A percentile compares a stretch with the other conserved stretches of the same genome.
Conservation (phyloP, 1,140 invertebrate species). For the Adoxophyes honmai region DNA sequence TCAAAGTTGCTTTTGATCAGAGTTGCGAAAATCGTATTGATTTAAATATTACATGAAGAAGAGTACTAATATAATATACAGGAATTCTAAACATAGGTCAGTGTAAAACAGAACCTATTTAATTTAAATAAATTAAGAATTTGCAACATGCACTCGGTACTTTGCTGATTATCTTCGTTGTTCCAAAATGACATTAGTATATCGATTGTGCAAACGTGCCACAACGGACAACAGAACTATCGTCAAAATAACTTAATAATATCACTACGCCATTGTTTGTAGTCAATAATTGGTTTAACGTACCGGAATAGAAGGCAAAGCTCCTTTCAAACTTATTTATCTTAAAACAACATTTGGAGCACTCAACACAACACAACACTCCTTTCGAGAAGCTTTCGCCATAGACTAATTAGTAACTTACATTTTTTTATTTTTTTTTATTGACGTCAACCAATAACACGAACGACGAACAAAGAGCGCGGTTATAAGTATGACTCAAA, state of each 20-base stretch:
- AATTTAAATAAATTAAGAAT: conserved; percentile 4
- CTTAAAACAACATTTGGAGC: background rate
- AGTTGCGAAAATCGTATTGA: too few relatives aligned
- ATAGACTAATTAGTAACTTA: conserved; percentile 1
- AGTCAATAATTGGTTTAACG: background rate
- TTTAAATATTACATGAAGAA: too few relatives aligned
- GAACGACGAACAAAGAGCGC: background rate
- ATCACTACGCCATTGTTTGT: background rate
- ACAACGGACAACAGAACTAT: background rate
- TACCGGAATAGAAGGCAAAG: background rate
- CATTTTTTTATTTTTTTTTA: too few relatives aligned
- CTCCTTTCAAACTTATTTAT: conserved; percentile 4
- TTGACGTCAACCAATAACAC: conserved; percentile 1
- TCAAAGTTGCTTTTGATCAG: conserved; percentile 8
- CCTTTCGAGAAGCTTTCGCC: conserved; percentile 6
- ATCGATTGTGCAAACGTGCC: conserved; percentile 13
- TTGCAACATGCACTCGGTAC: background rate
- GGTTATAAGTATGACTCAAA: background rate
- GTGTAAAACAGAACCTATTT: background rate
- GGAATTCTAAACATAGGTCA: background rate
- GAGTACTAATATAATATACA: background rate
- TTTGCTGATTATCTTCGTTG: conserved; percentile 1
- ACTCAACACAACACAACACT: background rate
- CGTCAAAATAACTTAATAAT: background rate
- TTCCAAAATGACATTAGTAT: background rate